Percentiles rank a stretch among this genome's conserved stretches.
Conservation (phyloP, 2,888 invertebrate species). For the Idaea dimidiata region DNA sequence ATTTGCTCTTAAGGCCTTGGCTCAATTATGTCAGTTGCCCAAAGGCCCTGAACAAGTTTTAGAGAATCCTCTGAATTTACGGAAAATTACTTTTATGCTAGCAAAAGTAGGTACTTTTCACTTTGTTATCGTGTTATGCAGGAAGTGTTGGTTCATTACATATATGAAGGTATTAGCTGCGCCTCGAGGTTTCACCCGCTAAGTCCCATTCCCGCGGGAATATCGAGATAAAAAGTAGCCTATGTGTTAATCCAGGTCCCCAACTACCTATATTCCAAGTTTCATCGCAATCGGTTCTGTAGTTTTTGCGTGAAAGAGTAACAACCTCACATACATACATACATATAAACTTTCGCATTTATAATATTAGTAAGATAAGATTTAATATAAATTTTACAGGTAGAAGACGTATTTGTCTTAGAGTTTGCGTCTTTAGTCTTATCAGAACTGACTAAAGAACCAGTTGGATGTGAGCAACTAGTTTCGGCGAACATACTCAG, state of each 20-base stretch:
- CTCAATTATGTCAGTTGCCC: constrained; percentile 72
- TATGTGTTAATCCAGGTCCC: no score
- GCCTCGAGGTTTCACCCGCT: no score
- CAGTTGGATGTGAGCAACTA: constrained; percentile 69
- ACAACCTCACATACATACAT: no score
- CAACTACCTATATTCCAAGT: no score
- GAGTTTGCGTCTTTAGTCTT: constrained; percentile 78
- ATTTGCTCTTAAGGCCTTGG: constrained; percentile 76
- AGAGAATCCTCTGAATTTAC: constrained; percentile 55
- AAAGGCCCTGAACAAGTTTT: constrained; percentile 70
- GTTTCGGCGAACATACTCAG: constrained; percentile 66
- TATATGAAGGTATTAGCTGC: constrained; percentile 3
- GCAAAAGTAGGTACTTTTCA: constrained; percentile 47
- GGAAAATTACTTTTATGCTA: constrained; percentile 63
- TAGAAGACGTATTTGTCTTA: constrained; percentile 74
- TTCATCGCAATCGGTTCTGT: no score
- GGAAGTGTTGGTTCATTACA: background rate
- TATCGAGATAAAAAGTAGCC: no score
- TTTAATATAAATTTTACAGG: constrained; percentile 37
- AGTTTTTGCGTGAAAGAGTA: no score
- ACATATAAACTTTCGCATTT: no score
- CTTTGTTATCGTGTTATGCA: background rate
- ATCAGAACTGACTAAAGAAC: constrained; percentile 72
- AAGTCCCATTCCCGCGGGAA: no score
- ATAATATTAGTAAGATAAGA: no score